Evolutionary conservation across 2,113 vertebrate genomes (phyloP), one percentile per base, ranked within the genome.

Genomic region (Melanerpes formicivorus): DNA sequence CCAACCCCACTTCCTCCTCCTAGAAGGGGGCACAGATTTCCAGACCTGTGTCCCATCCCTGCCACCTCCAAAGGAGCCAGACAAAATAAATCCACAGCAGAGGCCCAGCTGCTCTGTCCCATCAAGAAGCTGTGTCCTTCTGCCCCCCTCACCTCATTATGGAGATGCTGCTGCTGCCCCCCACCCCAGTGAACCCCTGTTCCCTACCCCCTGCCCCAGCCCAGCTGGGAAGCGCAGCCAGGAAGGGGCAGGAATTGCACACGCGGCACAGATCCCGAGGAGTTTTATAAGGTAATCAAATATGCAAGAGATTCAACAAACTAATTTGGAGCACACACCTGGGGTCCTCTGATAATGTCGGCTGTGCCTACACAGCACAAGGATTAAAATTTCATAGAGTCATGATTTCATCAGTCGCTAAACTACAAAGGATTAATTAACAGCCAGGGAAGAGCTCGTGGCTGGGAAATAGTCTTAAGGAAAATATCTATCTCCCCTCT

Each of bases 391-490:
- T 97, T 98, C 97, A 97, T 86, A 97, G 96, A 95, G 91, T 78
- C 86, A 34, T 91, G 97, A 97, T 97, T 98, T 95, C 97, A 97
- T 97, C 97, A 97, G 96, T 95, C 55, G 96, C 98, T 97, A 97
- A 97, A 98, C 97, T 98, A 98, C 98, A 98, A 98, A 98, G 98
- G 98, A 98, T 98, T 98, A 98, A 99, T 98, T 98, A 99, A 98
- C 98, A 98, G 97, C 90, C 71, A 86, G 87, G 78, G 88, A 97
- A 95, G 96, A 97, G 92, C 96, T 96, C 93, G 16, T 23, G 95
- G 89, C 90, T 94, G 54, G 16, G 77, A 94, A 97, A 96, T 88
- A 93, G 90, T 97, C 92, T 93, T 93, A 95, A 91, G 92, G 88
- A 96, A 97, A 97, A 92, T 83, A 96, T 97, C 97, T 97, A 95